phyloP scores from a whole-genome alignment of 2,888 invertebrate genomes.

The Idaea dimidiata region DNA sequence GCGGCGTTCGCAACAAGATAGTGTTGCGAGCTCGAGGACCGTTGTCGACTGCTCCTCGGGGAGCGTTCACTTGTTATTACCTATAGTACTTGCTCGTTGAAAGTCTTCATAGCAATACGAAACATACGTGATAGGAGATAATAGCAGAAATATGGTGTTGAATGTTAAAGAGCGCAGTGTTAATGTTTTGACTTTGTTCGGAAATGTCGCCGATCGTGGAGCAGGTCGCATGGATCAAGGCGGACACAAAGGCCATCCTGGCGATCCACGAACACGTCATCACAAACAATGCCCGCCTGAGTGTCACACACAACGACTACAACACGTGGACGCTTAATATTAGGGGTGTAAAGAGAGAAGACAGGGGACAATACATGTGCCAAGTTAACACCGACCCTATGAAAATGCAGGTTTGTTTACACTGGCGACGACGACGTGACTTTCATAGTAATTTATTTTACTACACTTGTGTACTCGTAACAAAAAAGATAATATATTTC shows the following conservation, averaged over 20 bases:
- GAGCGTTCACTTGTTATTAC: slow-evolving; percentile 75
- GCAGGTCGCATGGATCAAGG: slow-evolving; percentile 97
- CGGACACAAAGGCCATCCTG: slow-evolving; percentile 95
- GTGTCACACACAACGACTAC: slow-evolving; percentile 94
- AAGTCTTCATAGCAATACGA: slow-evolving; percentile 57
- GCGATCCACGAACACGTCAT: slow-evolving; percentile 97
- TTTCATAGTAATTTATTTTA: slow-evolving; percentile 6
- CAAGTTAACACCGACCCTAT: slow-evolving; percentile 97
- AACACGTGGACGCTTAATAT: slow-evolving; percentile 96
- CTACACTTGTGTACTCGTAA: background rate
- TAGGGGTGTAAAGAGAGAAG: slow-evolving; percentile 90
- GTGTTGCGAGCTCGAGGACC: slow-evolving; percentile 71
- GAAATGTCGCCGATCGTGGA: slow-evolving; percentile 31
- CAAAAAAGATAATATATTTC: background rate
- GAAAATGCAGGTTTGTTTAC: slow-evolving; percentile 89
- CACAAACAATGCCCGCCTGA: slow-evolving; percentile 93
- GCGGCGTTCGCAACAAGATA: slow-evolving; percentile 76
- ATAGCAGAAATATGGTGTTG: slow-evolving; percentile 45
- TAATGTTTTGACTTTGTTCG: slow-evolving; percentile 16
- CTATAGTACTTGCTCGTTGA: slow-evolving; percentile 56
- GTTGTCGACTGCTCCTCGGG: slow-evolving; percentile 75
- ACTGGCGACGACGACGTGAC: background rate
- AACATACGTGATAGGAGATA: slow-evolving; percentile 50
- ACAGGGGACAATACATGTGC: slow-evolving; percentile 95
- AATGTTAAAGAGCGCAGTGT: slow-evolving; percentile 23